These are phyloP conservation scores for Ornithoptera alexandrae DNA, from an alignment of 2,888 invertebrate species.

Conservation along the genomic window DNA sequence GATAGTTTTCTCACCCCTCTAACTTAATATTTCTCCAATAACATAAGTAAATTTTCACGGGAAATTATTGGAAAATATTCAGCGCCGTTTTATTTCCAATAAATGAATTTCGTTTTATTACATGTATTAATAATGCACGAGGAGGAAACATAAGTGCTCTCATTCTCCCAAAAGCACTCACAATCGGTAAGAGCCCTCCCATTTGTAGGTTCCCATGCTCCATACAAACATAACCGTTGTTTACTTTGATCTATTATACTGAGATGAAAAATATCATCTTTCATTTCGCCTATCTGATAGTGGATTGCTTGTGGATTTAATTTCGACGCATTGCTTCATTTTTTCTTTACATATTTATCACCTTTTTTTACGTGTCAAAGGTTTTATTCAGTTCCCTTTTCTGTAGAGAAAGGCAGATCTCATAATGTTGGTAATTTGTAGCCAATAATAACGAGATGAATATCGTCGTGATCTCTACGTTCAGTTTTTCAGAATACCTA, in stretches of 20 bases:
- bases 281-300: not conserved
- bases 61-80: slow-evolving; percentile 12
- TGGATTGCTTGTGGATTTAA: not conserved
- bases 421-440: too few species aligned
- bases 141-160: slow-evolving; percentile 18
- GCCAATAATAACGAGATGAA: too few species aligned
- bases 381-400: too few species aligned
- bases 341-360: not conserved
- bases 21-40: not conserved
- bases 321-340: not conserved
- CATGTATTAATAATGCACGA: slow-evolving; percentile 14
- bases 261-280: slow-evolving; percentile 4
- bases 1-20: not conserved
- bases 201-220: slow-evolving; percentile 16
- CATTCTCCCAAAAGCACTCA: slow-evolving; percentile 13
- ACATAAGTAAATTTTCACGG: not conserved
- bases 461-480: too few species aligned
- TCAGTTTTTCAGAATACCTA: too few species aligned
- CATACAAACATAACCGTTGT: slow-evolving; percentile 1
- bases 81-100: slow-evolving; percentile 8
- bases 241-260: slow-evolving; percentile 14
- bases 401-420: too few species aligned
- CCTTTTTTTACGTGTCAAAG: not conserved
- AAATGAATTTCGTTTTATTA: slow-evolving; percentile 16
- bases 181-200: slow-evolving; percentile 13